phyloP scores from a whole-genome alignment of 1,140 invertebrate species.

The Heliconius congener region DNA sequence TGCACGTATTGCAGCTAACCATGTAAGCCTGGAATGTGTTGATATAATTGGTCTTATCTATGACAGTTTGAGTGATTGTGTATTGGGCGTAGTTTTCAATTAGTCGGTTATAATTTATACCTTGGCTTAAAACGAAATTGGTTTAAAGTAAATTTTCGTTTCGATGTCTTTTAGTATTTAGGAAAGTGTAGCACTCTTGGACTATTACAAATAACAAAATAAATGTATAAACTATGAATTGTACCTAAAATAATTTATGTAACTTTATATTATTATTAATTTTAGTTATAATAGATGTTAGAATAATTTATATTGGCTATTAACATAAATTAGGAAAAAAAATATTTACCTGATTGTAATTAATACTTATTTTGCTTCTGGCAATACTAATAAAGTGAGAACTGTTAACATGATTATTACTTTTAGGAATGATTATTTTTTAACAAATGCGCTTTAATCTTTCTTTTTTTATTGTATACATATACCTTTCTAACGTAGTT shows the following conservation, averaged over 20 bases:
- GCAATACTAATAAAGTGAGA: conserved; percentile 23
- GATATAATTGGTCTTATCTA: conserved; percentile 30
- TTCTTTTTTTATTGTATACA: conserved; percentile 20
- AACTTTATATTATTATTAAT: conserved; percentile 57
- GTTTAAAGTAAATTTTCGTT: conserved; percentile 37
- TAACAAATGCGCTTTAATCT: conserved; percentile 21
- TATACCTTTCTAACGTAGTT: conserved; percentile 18
- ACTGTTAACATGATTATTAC: conserved; percentile 8
- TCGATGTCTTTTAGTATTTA: conserved; percentile 34
- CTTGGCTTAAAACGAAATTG: conserved; percentile 37
- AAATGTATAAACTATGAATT: conserved; percentile 43
- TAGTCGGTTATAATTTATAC: conserved; percentile 31
- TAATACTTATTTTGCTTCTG: conserved; percentile 15
- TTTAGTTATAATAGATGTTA: conserved; percentile 50
- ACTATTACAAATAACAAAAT: conserved; percentile 37
- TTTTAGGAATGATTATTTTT: conserved; percentile 7
- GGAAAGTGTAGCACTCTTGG: conserved; percentile 36
- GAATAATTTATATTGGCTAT: conserved; percentile 65
- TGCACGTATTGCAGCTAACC: conserved; percentile 36
- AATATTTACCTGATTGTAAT: conserved; percentile 20
- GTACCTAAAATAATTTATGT: conserved; percentile 66
- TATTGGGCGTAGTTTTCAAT: conserved; percentile 40
- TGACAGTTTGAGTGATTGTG: conserved; percentile 44
- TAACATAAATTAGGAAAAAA: conserved; percentile 51
- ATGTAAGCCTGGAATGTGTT: conserved; percentile 44